A percentile compares a stretch with the other conserved stretches of the same genome.
Conservation (phyloP, 2,797 vertebrate genomes). For the Argya squamiceps region DNA sequence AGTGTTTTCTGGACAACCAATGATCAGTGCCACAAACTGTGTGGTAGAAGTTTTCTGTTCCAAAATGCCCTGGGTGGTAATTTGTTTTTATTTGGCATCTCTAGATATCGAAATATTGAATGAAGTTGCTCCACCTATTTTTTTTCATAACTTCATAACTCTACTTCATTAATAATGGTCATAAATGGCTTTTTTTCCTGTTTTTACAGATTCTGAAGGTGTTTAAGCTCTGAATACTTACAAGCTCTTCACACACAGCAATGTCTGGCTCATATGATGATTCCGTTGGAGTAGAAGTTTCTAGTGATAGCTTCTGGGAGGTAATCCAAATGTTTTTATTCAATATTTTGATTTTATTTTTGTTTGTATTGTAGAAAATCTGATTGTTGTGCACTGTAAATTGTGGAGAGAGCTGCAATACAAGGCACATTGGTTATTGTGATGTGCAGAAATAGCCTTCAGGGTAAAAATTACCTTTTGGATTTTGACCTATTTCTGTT, state of each 20-base stretch:
- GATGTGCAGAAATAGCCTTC: not conserved
- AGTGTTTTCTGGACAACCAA: not conserved
- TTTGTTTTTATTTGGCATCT: not conserved
- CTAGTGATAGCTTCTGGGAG: slow-evolving; percentile 99
- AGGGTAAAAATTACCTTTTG: not conserved
- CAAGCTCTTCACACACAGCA: slow-evolving; percentile 39
- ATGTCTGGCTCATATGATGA: slow-evolving; percentile 94
- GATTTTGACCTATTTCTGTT: not conserved
- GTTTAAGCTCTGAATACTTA: not conserved
- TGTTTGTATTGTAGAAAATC: not conserved
- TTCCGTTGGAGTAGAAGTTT: slow-evolving; percentile 87
- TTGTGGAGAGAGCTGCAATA: not conserved
- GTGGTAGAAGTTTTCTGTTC: not conserved
- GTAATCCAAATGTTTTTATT: slow-evolving; percentile 69
- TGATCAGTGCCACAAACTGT: not conserved
- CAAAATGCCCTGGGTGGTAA: not conserved
- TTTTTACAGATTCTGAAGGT: slow-evolving; percentile 48
- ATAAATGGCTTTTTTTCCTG: not conserved
- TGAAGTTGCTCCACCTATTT: not conserved
- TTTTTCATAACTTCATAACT: not conserved
- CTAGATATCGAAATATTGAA: not conserved
- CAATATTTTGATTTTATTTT: not conserved
- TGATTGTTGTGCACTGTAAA: not conserved
- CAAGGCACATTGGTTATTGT: not conserved
- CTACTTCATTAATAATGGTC: not conserved